Evolutionary conservation across 2,797 vertebrate species (phyloP), one percentile per base, ranked within the genome.

Genomic region (Xenops minutus): DNA sequence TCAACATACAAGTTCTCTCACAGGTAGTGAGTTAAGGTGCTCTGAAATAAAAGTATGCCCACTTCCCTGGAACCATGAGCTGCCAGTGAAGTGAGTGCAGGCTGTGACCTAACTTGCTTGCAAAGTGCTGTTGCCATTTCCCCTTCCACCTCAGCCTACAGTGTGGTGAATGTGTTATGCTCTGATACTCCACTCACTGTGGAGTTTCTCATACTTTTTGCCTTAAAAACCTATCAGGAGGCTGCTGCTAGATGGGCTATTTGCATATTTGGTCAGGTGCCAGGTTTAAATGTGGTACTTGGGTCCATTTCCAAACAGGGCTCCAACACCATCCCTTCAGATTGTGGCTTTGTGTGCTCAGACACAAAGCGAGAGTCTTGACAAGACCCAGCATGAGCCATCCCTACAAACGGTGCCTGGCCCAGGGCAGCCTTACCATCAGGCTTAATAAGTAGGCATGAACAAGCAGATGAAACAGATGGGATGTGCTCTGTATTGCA

Each of bases 391-490:
- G 62, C 94, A 73, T 2, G 85, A 95, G 22, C 71, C 52, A 69
- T 44, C 13, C 49, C 51, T 46, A 27, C 43, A 48, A 29, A 59
- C 0, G 1, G 39, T 59, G 78, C 67, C 85, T 86, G 89, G 48
- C 83, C 88, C 69, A 37, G 26, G 26, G 76, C 85, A 88, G 41
- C 59, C 55, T 84, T 69, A 84, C 80, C 59, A 59, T n/a, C 48
- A 73, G 49, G 20, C 66, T 88, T 75, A 93, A 54, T 92, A 64
- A 93, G 13, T 29, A 36, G 73, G 62, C 66, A 9, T 85, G 89
- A 95, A 83, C 46, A 91, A 80, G 72, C 32, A 87, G 80, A 84
- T 68, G 51, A 72, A 91, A 66, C 29, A 89, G 64, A 66, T 68
- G 58, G 62, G 54, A 39, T 56, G 14, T 55, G 20, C 15, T 63